Conservation (phyloP, 2,113 vertebrate species). For the Phainopepla nitens region DNA sequence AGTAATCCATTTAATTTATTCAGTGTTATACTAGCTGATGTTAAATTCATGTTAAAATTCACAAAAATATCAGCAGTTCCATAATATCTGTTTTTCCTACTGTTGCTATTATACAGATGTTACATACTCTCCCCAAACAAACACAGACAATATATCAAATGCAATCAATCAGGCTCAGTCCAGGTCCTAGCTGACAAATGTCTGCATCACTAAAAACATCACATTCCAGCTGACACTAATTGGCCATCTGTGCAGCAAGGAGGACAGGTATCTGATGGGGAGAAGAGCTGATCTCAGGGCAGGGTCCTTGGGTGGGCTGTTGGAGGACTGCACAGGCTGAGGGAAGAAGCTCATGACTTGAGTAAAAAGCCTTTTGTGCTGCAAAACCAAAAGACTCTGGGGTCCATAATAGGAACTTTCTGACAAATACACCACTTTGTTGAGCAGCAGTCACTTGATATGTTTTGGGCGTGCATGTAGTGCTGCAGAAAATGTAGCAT, state of each 20-base stretch:
- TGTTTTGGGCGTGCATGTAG: background rate
- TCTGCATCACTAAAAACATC: background rate
- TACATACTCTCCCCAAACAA: background rate
- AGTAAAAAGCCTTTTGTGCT: background rate
- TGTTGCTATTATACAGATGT: background rate
- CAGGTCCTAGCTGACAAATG: background rate
- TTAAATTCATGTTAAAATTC: slow-evolving; percentile 14
- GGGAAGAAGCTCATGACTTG: accelerated
- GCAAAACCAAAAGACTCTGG: background rate
- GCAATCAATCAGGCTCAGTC: background rate
- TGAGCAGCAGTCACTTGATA: background rate
- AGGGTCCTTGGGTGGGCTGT: background rate
- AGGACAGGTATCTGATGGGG: background rate
- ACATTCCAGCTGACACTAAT: slow-evolving; percentile 9
- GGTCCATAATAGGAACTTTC: background rate
- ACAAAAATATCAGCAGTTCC: background rate
- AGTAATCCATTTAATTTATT: slow-evolving; percentile 62
- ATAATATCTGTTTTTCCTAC: slow-evolving; percentile 20
- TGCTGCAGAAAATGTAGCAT: background rate
- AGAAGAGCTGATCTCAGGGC: background rate
- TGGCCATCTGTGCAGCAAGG: background rate
- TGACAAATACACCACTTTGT: background rate
- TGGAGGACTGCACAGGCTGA: background rate
- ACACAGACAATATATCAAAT: background rate
- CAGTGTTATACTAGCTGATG: slow-evolving; percentile 8